A percentile compares a stretch with the other conserved stretches of the same genome.
These are phyloP conservation scores for Rhagonycha lutea DNA, from an alignment of 2,888 invertebrate genomes.

Conservation along the genomic window DNA sequence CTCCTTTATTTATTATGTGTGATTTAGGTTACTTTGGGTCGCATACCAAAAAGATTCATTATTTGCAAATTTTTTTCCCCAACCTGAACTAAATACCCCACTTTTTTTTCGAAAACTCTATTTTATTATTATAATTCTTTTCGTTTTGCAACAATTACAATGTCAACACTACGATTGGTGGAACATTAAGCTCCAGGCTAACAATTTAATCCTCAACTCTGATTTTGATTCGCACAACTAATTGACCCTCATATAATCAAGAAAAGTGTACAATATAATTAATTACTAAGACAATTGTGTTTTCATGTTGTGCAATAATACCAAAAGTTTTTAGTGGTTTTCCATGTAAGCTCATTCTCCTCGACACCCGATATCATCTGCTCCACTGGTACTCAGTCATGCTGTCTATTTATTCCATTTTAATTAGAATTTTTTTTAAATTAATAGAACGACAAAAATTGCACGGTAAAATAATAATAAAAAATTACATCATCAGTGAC, in stretches of 20 bases:
- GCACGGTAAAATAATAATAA: not conserved
- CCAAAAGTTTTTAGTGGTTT: constrained; percentile 33
- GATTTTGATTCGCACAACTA: constrained; percentile 5
- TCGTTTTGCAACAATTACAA: too few species aligned
- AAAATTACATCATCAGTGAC: not conserved
- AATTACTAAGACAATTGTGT: constrained; percentile 23
- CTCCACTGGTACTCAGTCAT: constrained; percentile 17
- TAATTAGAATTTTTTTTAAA: not conserved
- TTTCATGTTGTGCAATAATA: constrained; percentile 18
- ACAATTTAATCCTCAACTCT: not conserved
- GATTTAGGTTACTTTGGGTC: too few species aligned
- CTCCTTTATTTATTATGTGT: too few species aligned
- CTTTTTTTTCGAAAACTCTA: too few species aligned
- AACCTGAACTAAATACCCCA: too few species aligned
- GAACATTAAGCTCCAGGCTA: not conserved
- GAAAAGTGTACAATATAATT: constrained; percentile 19
- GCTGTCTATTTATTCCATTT: constrained; percentile 11
- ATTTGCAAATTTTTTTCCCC: too few species aligned
- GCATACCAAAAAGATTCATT: too few species aligned
- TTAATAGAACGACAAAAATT: not conserved
- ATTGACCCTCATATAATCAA: constrained; percentile 3
- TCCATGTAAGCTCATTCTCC: constrained; percentile 27
- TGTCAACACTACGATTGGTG: not conserved
- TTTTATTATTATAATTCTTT: too few species aligned
- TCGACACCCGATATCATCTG: constrained; percentile 26